A percentile compares a stretch with the other conserved stretches of the same genome.
These are phyloP conservation scores for Pyrgus malvae DNA, from an alignment of 2,888 invertebrate genomes.

Conservation along the genomic window DNA sequence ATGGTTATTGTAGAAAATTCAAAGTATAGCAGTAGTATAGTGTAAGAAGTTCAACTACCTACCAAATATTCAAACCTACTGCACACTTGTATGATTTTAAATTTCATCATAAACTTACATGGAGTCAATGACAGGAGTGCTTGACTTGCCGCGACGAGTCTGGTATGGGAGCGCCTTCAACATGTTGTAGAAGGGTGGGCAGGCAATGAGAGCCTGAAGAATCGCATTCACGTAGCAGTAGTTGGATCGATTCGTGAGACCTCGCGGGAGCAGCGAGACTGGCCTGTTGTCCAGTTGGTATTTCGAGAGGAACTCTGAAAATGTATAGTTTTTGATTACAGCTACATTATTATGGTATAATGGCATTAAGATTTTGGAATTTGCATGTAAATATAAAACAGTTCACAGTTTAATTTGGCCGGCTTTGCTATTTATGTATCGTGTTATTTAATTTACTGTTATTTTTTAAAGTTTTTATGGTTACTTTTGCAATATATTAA, in stretches of 20 bases:
- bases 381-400: neutral
- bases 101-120: conserved; percentile 90
- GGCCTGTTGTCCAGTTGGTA: conserved; percentile 90
- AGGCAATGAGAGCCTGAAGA: conserved; percentile 95
- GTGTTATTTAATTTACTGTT: too few relatives aligned
- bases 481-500: neutral
- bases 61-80: too few relatives aligned
- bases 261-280: conserved; percentile 92
- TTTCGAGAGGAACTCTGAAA: conserved; percentile 88
- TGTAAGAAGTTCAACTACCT: too few relatives aligned
- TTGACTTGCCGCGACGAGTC: conserved; percentile 81
- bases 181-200: conserved; percentile 97
- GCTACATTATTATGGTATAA: too few relatives aligned
- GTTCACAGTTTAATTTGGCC: too few relatives aligned
- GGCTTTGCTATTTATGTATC: too few relatives aligned
- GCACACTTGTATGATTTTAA: too few relatives aligned
- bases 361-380: too few relatives aligned
- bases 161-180: conserved; percentile 89
- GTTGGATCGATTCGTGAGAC: conserved; percentile 95
- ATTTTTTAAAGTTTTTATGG: too few relatives aligned
- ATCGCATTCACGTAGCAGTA: conserved; percentile 99
- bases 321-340: conserved; percentile 33
- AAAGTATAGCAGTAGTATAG: too few relatives aligned
- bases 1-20: too few relatives aligned
- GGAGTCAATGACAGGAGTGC: conserved; percentile 94